These are phyloP conservation scores for Odontomyia ornata DNA, from an alignment of 2,888 invertebrate species.

Conservation along the genomic window DNA sequence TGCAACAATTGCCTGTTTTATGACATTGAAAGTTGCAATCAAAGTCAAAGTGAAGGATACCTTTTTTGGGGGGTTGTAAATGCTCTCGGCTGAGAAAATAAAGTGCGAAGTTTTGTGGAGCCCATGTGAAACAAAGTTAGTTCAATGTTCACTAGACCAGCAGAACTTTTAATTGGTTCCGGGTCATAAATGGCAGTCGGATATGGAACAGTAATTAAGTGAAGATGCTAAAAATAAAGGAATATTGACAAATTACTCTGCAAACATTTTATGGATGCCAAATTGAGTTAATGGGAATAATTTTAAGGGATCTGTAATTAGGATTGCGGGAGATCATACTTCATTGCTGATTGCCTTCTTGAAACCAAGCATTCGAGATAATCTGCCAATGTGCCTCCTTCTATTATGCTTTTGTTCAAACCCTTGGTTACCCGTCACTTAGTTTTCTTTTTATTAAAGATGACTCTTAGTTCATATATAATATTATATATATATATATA, in stretches of 20 bases:
- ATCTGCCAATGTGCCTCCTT: no score
- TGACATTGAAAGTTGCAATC: slow-evolving; percentile 33
- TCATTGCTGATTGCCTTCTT: no score
- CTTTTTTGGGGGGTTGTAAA: not conserved
- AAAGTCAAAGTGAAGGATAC: slow-evolving; percentile 36
- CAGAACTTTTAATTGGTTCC: slow-evolving; percentile 37
- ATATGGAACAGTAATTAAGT: not conserved
- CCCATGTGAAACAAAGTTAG: not conserved
- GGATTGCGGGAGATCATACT: no score
- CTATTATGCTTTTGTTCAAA: no score
- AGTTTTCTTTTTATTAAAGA: no score
- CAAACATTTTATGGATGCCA: no score
- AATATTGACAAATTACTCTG: not conserved
- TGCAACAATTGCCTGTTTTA: slow-evolving; percentile 3
- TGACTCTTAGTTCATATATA: no score
- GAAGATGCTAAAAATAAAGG: not conserved
- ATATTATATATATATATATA: no score
- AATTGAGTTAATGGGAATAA: no score
- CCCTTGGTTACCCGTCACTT: no score
- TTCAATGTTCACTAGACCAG: not conserved
- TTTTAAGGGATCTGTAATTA: no score
- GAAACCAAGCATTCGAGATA: no score
- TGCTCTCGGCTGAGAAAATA: not conserved
- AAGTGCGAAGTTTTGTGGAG: not conserved
- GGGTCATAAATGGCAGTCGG: slow-evolving; percentile 29